phyloP scores from a whole-genome alignment of 2,113 vertebrate species.

The Eulacestoma nigropectus region DNA sequence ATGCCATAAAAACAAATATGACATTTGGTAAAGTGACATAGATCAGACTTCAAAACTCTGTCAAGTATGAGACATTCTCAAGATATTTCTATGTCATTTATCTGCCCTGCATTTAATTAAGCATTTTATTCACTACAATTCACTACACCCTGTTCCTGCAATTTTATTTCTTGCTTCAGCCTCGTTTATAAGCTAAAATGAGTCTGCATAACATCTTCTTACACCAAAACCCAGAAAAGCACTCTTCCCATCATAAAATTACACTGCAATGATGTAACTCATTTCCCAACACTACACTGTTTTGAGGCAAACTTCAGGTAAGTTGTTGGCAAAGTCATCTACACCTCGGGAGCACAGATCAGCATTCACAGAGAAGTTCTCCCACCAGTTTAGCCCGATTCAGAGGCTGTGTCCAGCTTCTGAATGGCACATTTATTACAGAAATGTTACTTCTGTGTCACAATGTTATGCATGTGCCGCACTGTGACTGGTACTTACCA shows the following conservation, averaged over 20 bases:
- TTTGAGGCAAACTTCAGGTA: conserved; percentile 7
- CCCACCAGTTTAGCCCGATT: neutral
- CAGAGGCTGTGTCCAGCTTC: neutral
- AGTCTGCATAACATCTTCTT: conserved; percentile 20
- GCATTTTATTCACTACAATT: neutral
- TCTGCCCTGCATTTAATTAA: neutral
- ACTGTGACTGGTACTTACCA: conserved; percentile 74
- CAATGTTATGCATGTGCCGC: neutral
- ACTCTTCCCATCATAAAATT: neutral
- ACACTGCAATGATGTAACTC: conserved; percentile 32
- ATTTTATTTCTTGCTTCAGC: neutral
- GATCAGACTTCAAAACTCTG: neutral
- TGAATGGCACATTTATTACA: neutral
- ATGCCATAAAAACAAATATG: neutral
- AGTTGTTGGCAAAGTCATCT: neutral
- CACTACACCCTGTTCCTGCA: neutral
- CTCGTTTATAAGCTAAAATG: conserved; percentile 25
- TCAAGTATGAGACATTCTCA: neutral
- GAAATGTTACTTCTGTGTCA: neutral
- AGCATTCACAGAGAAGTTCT: neutral
- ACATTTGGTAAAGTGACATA: neutral
- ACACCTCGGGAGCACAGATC: conserved; percentile 5
- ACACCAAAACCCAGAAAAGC: conserved; percentile 8
- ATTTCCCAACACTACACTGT: neutral
- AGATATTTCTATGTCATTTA: neutral